Percentiles rank a stretch among this genome's conserved stretches.
phyloP scores from a whole-genome alignment of 2,113 vertebrate species.

The Cyrtonyx montezumae region DNA sequence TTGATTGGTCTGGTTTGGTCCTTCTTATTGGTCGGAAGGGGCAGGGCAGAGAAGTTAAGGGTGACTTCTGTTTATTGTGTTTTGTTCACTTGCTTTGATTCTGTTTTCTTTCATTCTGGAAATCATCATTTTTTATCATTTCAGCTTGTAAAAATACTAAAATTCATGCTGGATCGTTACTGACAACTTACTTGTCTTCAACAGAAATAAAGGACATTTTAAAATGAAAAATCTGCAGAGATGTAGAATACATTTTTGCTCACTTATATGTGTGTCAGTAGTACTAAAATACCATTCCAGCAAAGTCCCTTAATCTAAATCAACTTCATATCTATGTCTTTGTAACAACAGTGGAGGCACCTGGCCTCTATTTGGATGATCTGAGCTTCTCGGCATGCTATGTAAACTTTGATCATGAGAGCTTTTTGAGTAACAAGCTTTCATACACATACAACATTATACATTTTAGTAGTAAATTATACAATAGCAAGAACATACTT shows the following conservation, averaged over 20 bases:
- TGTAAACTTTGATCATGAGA: neutral
- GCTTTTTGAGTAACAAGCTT: neutral
- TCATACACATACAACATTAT: neutral
- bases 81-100: neutral
- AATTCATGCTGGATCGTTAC: neutral
- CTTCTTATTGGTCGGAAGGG: too few relatives aligned
- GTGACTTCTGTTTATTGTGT: too few relatives aligned
- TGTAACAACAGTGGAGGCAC: neutral
- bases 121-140: neutral
- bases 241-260: neutral
- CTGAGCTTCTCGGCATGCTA: neutral
- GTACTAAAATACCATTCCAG: neutral
- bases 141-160: neutral
- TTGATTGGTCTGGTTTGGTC: neutral
- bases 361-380: neutral
- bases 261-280: neutral
- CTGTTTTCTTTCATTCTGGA: neutral
- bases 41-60: neutral
- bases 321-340: neutral
- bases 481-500: neutral
- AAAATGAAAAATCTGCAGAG: neutral
- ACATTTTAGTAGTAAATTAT: constrained; percentile 22
- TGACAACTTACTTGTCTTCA: neutral
- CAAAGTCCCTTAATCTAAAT: constrained; percentile 6
- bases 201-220: neutral